phyloP scores from a whole-genome alignment of 1,140 invertebrate species.

The Parapsyche elsis region DNA sequence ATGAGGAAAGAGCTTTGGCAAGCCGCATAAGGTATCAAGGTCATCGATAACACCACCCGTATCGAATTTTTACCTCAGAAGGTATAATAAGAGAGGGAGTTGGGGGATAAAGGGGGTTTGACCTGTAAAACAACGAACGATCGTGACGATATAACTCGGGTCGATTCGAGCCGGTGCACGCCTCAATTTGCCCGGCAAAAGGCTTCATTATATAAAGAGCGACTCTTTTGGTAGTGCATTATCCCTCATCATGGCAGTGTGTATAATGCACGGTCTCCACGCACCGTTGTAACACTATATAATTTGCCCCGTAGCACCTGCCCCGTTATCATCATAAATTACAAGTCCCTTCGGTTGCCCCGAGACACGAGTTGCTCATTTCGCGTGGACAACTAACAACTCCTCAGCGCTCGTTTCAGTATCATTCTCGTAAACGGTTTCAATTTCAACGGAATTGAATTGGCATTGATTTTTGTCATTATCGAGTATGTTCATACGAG shows the following conservation, averaged over 20 bases:
- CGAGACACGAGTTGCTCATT: background rate
- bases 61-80: too few relatives aligned
- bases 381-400: background rate
- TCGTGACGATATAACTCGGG: background rate
- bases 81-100: too few relatives aligned
- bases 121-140: background rate
- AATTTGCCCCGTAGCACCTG: constrained; percentile 23
- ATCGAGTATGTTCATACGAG: background rate
- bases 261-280: background rate
- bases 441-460: too few relatives aligned
- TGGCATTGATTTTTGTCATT: too few relatives aligned
- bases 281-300: constrained; percentile 17
- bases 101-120: too few relatives aligned
- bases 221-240: background rate
- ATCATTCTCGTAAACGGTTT: too few relatives aligned
- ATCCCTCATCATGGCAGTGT: constrained; percentile 13
- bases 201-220: constrained; percentile 8
- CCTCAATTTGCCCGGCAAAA: background rate
- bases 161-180: background rate
- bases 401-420: too few relatives aligned
- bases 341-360: constrained; percentile 1
- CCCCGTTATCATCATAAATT: constrained; percentile 26
- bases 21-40: too few relatives aligned
- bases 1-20: too few relatives aligned
- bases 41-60: too few relatives aligned